Evolutionary conservation across 2,113 vertebrate genomes (phyloP), one percentile per base, ranked within the genome.

Genomic region (Pholis gunnellus): DNA sequence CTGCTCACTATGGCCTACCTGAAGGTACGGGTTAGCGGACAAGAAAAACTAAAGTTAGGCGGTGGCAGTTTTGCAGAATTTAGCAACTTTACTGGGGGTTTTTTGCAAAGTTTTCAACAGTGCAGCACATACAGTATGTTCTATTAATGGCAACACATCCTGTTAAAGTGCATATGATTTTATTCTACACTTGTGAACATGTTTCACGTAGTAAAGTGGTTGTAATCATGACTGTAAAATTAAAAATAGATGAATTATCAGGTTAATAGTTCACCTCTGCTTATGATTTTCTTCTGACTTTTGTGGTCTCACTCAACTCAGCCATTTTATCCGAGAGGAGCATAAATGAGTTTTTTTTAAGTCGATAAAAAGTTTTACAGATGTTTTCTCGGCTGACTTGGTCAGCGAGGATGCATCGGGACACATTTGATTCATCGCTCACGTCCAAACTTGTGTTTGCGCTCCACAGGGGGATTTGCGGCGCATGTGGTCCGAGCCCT

Each of bases 1-100:
- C 97, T 99, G 90, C 98, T 99, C 94, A 99, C 98, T 14, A 99
- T 99, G 98, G 98, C 98, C 95, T 99, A 99, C 93, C 94, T 99
- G 96, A 99, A 99, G 98, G 98, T 99, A 94, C 87, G 0, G 4
- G 34, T 56, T 2, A 0, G 2, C 9, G 8, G 17, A 8, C 34
- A 1, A 63, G 42, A 27, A 20, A 54, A 6, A 25, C 27, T 6
- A 46, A 63, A 17, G 65, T 40, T 29, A 20, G 54, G 64, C 5
- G 9, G 6, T 20, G 6, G 38, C 5, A 18, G 22, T 56, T 78
- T 17, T 31, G 61, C 68, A 56, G 50, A 65, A 42, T 15, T 40
- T 0, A 29, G 42, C 31, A 34, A 25, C 11, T 29, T 57, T 20
- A 50, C 9, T 68, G 1, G n/a, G n/a, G 3, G 18, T 4, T 22